These are phyloP conservation scores for Drosophila sulfurigaster DNA, from an alignment of 1,140 invertebrate species.

Conservation along the genomic window DNA sequence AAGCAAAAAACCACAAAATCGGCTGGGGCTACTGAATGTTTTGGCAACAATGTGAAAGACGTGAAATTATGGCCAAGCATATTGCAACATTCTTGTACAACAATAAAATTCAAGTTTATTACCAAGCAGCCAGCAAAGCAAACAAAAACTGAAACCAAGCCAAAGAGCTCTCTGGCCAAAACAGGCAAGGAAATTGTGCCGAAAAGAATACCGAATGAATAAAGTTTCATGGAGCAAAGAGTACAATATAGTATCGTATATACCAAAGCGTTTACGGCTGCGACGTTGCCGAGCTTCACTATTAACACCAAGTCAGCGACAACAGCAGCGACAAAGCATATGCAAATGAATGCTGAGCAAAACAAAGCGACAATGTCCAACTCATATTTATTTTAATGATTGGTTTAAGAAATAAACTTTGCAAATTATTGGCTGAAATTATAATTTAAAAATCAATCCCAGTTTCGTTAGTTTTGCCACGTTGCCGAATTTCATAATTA, in stretches of 20 bases:
- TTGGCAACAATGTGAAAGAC: constrained; percentile 71
- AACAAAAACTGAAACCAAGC: constrained; percentile 35
- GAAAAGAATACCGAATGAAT: constrained; percentile 42
- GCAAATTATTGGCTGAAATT: no score
- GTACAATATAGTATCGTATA: constrained; percentile 28
- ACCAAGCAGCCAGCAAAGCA: constrained; percentile 48
- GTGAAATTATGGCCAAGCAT: constrained; percentile 78
- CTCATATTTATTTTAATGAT: no score
- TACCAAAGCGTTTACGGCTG: constrained; percentile 14
- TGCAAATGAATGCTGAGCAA: no score
- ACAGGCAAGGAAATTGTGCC: constrained; percentile 33
- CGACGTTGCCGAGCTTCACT: constrained; percentile 17
- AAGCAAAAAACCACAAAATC: constrained; percentile 61
- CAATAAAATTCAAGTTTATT: constrained; percentile 81
- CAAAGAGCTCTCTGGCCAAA: constrained; percentile 27
- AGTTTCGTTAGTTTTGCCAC: no score
- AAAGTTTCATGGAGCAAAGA: constrained; percentile 33
- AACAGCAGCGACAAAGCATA: neutral
- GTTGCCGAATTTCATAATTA: no score
- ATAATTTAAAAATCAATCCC: no score
- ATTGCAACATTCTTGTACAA: constrained; percentile 82
- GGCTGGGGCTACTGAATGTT: constrained; percentile 46
- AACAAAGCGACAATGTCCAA: no score
- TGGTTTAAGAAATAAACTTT: no score
- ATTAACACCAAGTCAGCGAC: neutral